These are phyloP conservation scores for Priocnemis perturbator DNA, from an alignment of 2,888 invertebrate genomes.

Conservation along the genomic window DNA sequence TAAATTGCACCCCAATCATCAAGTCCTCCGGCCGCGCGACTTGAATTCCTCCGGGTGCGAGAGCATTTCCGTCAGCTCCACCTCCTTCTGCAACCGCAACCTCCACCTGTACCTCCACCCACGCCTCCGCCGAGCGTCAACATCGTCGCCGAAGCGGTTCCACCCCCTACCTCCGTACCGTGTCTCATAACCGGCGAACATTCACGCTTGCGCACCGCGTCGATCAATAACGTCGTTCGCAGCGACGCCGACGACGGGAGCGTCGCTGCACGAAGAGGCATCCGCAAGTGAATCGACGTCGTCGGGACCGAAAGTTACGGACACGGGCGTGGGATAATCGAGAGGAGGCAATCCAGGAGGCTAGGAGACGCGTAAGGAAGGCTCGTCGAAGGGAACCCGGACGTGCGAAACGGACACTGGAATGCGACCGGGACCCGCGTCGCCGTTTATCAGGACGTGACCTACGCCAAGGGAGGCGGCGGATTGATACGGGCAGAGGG, in stretches of 20 bases:
- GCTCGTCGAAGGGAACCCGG: background rate
- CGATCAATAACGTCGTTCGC: conserved; percentile 47
- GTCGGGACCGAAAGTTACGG: no score
- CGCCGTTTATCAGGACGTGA: conserved; percentile 24
- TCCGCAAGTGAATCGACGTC: no score
- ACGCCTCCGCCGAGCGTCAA: background rate
- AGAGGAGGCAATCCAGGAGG: no score
- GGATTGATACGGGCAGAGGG: conserved; percentile 1
- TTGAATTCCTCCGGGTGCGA: no score
- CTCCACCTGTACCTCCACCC: background rate
- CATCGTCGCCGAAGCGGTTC: no score
- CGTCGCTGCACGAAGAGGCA: no score
- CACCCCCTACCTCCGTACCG: conserved; percentile 32
- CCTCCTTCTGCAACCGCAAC: conserved; percentile 19
- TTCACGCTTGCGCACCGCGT: conserved; percentile 53
- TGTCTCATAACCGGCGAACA: conserved; percentile 42
- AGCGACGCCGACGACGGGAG: no score
- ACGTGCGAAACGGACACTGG: conserved; percentile 14
- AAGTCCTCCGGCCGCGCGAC: no score
- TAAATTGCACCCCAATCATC: background rate
- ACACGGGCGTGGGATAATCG: no score
- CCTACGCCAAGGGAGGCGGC: conserved; percentile 32
- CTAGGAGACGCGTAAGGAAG: no score
- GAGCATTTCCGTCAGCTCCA: conserved; percentile 27
- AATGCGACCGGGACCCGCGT: conserved; percentile 36